Conservation (phyloP, 2,113 vertebrate species). For the Oxyura jamaicensis region DNA sequence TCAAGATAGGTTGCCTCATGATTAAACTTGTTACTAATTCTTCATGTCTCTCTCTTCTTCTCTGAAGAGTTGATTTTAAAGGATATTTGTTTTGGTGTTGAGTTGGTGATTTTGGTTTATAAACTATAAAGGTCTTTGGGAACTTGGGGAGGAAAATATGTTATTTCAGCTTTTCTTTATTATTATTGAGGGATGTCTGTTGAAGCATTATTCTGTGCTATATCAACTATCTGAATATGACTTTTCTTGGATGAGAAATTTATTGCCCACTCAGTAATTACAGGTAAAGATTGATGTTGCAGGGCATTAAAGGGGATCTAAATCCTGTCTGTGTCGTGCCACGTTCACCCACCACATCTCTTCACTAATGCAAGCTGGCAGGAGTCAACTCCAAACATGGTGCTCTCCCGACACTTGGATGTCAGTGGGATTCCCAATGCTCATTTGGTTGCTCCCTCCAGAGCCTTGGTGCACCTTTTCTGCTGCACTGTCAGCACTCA, state of each 20-base stretch:
- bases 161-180: background rate
- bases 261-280: background rate
- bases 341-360: accelerated
- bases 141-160: background rate
- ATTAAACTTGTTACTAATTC: background rate
- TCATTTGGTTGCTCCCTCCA: background rate
- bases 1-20: background rate
- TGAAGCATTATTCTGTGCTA: background rate
- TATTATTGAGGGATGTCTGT: background rate
- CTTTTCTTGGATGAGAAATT: background rate
- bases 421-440: background rate
- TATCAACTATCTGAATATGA: background rate
- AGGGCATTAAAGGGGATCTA: background rate
- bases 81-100: background rate
- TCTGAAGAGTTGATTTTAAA: background rate
- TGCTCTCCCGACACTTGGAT: background rate
- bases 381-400: background rate
- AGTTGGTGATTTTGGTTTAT: background rate
- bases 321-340: background rate
- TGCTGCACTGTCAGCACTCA: background rate
- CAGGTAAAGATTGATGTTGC: background rate
- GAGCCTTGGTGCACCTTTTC: accelerated
- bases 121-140: background rate
- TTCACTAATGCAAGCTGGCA: background rate
- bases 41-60: background rate